These are phyloP conservation scores for Sesamia inferens DNA, from an alignment of 2,888 invertebrate species.

Conservation along the genomic window DNA sequence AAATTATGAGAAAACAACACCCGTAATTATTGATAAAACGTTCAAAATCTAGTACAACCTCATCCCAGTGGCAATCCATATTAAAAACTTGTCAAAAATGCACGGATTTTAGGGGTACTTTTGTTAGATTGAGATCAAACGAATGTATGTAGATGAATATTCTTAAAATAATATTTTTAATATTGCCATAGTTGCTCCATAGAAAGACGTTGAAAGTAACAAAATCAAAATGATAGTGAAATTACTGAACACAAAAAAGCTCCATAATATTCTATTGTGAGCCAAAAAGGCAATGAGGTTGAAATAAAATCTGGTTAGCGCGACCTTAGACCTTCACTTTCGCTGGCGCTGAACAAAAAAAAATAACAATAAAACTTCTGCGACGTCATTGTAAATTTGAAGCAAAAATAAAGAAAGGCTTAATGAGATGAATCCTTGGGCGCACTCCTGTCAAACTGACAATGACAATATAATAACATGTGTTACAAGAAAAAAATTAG, in stretches of 20 bases:
- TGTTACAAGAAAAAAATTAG: constrained; percentile 41
- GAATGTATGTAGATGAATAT: too few relatives aligned
- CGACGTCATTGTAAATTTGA: constrained; percentile 81
- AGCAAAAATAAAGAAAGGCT: constrained; percentile 60
- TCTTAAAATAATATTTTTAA: too few relatives aligned
- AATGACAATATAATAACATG: constrained; percentile 61
- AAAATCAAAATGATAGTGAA: constrained; percentile 46
- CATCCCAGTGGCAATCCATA: too few relatives aligned
- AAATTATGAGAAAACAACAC: too few relatives aligned
- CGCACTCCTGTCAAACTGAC: constrained; percentile 64
- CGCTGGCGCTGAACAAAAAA: constrained; percentile 70
- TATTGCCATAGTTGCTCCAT: too few relatives aligned
- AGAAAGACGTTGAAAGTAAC: constrained; percentile 23
- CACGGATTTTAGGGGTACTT: too few relatives aligned
- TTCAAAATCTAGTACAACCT: too few relatives aligned
- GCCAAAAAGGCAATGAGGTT: constrained; percentile 60
- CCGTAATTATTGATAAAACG: too few relatives aligned
- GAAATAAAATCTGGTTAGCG: constrained; percentile 65
- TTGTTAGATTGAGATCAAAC: too few relatives aligned
- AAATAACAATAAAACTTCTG: constrained; percentile 75
- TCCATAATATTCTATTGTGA: constrained; percentile 57
- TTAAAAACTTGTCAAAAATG: too few relatives aligned
- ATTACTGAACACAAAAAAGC: constrained; percentile 38
- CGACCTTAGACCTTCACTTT: constrained; percentile 83
- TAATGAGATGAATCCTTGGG: constrained; percentile 72